Percentiles rank a stretch among this genome's conserved stretches.
phyloP scores from a whole-genome alignment of 2,888 invertebrate genomes.

The Athalia cordata region DNA sequence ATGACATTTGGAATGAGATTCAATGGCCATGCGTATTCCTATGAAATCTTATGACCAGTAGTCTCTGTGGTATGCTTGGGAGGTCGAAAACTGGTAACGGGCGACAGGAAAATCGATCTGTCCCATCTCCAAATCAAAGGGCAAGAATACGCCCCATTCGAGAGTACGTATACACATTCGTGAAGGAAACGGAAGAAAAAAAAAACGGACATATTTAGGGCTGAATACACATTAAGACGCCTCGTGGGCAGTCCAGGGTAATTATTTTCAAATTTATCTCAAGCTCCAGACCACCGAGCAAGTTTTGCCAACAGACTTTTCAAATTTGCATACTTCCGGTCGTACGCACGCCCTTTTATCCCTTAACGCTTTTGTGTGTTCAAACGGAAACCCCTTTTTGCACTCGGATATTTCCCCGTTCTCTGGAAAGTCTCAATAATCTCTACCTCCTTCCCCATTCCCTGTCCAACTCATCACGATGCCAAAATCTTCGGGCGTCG shows the following conservation, averaged over 20 bases:
- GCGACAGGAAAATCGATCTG: slow-evolving; percentile 33
- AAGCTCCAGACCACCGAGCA: slow-evolving; percentile 62
- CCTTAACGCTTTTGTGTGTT: slow-evolving; percentile 48
- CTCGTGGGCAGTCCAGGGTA: slow-evolving; percentile 52
- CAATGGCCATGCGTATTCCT: not conserved
- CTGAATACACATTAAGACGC: slow-evolving; percentile 45
- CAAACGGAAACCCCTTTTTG: slow-evolving; percentile 52
- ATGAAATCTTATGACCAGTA: not conserved
- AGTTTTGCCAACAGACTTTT: slow-evolving; percentile 66
- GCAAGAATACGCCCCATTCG: slow-evolving; percentile 15
- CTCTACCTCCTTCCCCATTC: slow-evolving; percentile 4
- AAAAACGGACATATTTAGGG: slow-evolving; percentile 43
- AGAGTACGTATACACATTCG: not conserved
- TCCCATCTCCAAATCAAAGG: slow-evolving; percentile 7
- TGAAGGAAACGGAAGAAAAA: slow-evolving; percentile 8
- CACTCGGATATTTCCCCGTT: slow-evolving; percentile 41
- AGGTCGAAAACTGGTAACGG: slow-evolving; percentile 32
- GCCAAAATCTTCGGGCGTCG: no score
- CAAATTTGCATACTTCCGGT: slow-evolving; percentile 66
- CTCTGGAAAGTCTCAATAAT: slow-evolving; percentile 28
- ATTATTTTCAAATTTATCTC: slow-evolving; percentile 69
- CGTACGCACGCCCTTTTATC: slow-evolving; percentile 55
- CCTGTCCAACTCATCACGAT: not conserved
- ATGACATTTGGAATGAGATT: no score
- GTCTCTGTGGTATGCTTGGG: slow-evolving; percentile 22